Evolutionary conservation across 1,140 invertebrate species (phyloP), one percentile per base, ranked within the genome.

Genomic region (Hypothenemus hampei): DNA sequence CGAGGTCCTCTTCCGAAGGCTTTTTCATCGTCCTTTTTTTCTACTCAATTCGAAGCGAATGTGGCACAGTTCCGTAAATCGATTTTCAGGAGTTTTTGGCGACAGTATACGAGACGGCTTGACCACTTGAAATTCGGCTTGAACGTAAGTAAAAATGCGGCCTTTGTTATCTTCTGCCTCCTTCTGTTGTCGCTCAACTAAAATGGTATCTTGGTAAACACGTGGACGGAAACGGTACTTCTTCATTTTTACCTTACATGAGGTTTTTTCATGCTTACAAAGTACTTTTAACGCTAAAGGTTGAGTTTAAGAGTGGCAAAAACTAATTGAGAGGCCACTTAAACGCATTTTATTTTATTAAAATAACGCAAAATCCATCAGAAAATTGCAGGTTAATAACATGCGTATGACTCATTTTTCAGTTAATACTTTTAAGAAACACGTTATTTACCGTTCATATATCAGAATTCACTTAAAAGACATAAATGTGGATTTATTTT

Each of bases 191-290:
- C 55, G 49, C 36, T 22, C 52, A 22, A 53, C 49, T 40, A 49
- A 54, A 57, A 61, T 58, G 49, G 52, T 46, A 51, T 54, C 54
- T 13, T 33, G 16, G 18, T 26, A 64, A 60, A 64, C 60, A 61
- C 60, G 62, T 62, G 59, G 60, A 64, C 35, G 11, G 6, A n/a
- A 7, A 29, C 26, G n/a, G 11, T 37, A 10, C n/a, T n/a, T n/a
- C n/a, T n/a, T n/a, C n/a, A n/a, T 37, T 37, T 37, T 37, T 16
- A 7, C 35, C 35, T n/a, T n/a, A n/a, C n/a, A n/a, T n/a, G n/a
- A n/a, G n/a, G 11, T 37, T 37, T 37, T 37, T 37, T 16, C 2
- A 37, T 16, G 13, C 18, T 10, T 37, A 10, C 35, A 3, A 13
- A n/a, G n/a, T n/a, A n/a, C n/a, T n/a, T n/a, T n/a, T n/a, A n/a